Evolutionary conservation across 2,113 vertebrate genomes (phyloP).

Genomic region (Ifrita kowaldi): DNA sequence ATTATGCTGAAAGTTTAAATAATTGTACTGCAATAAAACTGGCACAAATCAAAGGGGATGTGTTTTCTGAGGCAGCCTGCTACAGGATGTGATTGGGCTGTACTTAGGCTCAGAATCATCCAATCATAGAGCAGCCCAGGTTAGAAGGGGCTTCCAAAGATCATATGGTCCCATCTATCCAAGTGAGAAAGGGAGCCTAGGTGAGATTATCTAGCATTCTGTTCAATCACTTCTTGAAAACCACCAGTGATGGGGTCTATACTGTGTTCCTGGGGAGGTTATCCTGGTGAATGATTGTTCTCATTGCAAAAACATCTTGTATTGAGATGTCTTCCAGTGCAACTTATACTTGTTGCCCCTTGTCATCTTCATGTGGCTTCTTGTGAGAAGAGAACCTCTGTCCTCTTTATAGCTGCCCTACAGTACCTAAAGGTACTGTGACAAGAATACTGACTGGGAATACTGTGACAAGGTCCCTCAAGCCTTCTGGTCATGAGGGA

Average conservation of each 20-base stretch:
- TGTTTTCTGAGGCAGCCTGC: neutral
- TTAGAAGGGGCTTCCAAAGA: neutral
- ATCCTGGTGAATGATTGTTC: neutral
- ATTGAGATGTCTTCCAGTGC: neutral
- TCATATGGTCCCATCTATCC: neutral
- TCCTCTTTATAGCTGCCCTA: neutral
- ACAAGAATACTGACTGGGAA: neutral
- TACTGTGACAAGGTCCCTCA: neutral
- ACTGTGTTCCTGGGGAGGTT: neutral
- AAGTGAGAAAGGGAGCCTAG: neutral
- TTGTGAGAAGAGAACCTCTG: neutral
- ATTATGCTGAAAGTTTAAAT: neutral
- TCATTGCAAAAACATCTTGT: neutral
- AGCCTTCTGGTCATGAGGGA: neutral
- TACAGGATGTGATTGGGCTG: neutral
- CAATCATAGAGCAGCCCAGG: neutral
- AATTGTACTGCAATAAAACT: neutral
- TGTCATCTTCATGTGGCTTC: neutral
- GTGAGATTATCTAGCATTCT: neutral
- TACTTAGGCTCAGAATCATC: neutral
- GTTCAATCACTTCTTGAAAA: neutral
- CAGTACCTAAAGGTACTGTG: neutral
- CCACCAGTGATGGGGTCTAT: neutral
- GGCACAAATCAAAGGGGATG: neutral
- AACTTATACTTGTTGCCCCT: neutral